Conservation (phyloP, 2,797 vertebrate species). For the Babyrousa celebensis region DNA sequence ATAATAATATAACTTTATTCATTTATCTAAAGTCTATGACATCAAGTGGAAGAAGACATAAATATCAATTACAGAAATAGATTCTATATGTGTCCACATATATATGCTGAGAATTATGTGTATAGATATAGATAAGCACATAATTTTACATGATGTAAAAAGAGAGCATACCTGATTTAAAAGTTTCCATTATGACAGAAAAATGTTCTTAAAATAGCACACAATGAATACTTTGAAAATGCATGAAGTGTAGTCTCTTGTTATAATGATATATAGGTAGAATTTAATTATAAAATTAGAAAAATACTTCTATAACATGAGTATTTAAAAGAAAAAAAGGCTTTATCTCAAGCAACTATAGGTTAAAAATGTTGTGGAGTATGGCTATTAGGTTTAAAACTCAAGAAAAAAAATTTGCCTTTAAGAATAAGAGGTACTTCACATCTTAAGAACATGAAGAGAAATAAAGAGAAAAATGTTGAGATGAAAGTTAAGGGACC, state of each 20-base stretch:
- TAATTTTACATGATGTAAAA: background rate
- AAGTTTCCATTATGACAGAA: background rate
- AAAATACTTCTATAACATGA: background rate
- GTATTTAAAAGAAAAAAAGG: background rate
- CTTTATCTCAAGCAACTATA: background rate
- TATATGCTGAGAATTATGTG: background rate
- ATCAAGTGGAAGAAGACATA: background rate
- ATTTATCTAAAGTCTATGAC: background rate
- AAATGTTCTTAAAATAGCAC: background rate
- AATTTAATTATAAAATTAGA: slow-evolving; percentile 24
- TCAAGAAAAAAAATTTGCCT: background rate
- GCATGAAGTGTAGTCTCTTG: background rate
- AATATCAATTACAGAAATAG: background rate
- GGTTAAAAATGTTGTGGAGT: background rate
- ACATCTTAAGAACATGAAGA: background rate
- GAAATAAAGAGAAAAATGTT: background rate
- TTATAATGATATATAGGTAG: background rate
- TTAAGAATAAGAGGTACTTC: background rate
- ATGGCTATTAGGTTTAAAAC: background rate
- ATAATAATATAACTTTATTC: background rate
- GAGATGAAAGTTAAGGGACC: background rate
- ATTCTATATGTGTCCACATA: background rate
- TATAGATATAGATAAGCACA: background rate
- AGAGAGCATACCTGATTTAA: background rate
- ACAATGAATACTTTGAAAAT: background rate